phyloP scores from a whole-genome alignment of 2,888 invertebrate genomes.

The Drosophila formosana region DNA sequence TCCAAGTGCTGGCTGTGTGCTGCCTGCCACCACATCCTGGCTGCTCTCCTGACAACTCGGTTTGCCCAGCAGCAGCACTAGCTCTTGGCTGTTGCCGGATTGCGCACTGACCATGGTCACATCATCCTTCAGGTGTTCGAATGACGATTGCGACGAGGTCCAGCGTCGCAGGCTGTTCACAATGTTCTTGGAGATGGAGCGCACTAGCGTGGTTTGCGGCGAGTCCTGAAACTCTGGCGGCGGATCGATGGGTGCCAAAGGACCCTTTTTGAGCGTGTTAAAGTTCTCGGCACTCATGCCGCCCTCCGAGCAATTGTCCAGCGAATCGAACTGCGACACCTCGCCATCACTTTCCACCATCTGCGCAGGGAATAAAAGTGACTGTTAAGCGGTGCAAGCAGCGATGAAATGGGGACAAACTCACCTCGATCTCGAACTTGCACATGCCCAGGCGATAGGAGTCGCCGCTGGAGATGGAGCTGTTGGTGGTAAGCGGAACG shows the following conservation, averaged over 20 bases:
- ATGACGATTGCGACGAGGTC: constrained; percentile 84
- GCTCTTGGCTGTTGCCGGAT: constrained; percentile 49
- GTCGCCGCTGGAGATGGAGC: constrained; percentile 85
- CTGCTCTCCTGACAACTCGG: constrained; percentile 16
- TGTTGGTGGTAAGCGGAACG: constrained; percentile 84
- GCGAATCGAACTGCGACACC: constrained; percentile 91
- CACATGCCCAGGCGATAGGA: constrained; percentile 85
- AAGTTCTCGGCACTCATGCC: constrained; percentile 93
- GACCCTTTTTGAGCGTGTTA: constrained; percentile 93
- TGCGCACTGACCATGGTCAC: constrained; percentile 51
- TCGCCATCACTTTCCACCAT: constrained; percentile 94
- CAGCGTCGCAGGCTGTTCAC: constrained; percentile 81
- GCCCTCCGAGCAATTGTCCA: constrained; percentile 90
- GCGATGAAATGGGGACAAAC: background rate
- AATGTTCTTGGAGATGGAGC: constrained; percentile 82
- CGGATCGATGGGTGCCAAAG: constrained; percentile 91
- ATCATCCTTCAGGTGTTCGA: constrained; percentile 81
- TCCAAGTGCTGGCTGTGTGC: background rate
- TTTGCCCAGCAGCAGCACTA: constrained; percentile 55
- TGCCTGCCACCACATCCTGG: constrained; percentile 9
- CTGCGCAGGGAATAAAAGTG: constrained; percentile 83
- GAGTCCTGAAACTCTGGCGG: constrained; percentile 92
- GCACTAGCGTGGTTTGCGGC: constrained; percentile 84
- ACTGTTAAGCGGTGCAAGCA: no score
- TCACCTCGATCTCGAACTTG: constrained; percentile 85